A percentile compares a stretch with the other conserved stretches of the same genome.
phyloP scores from a whole-genome alignment of 2,888 invertebrate species.

The Ophion ellenae region DNA sequence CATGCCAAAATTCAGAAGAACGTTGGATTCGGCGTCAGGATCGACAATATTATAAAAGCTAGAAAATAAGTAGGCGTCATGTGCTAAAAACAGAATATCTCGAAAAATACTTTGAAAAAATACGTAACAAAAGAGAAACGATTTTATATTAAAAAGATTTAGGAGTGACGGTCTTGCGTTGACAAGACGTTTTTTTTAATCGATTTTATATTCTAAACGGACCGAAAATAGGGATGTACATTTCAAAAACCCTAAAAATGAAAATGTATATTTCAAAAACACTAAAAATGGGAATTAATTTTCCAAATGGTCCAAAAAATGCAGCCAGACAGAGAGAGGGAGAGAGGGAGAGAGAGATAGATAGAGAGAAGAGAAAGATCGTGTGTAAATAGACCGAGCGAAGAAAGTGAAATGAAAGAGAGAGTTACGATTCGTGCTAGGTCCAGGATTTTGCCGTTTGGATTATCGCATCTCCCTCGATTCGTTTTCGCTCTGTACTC shows the following conservation, averaged over 20 bases:
- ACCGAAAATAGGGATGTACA: too few species aligned
- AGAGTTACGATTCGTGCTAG: neutral
- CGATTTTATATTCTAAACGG: too few species aligned
- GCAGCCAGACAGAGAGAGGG: conserved; percentile 1
- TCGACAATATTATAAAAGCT: too few species aligned
- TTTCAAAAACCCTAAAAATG: too few species aligned
- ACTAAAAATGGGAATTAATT: too few species aligned
- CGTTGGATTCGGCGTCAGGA: too few species aligned
- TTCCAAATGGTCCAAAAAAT: neutral
- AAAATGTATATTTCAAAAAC: too few species aligned
- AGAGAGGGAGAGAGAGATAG: conserved; percentile 1
- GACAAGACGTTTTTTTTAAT: too few species aligned
- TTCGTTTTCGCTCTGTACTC: conserved; percentile 5
- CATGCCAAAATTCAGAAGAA: too few species aligned
- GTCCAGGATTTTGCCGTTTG: conserved; percentile 14
- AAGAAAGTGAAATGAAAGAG: conserved; percentile 22
- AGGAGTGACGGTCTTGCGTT: too few species aligned
- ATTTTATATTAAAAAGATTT: too few species aligned
- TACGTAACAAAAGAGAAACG: neutral
- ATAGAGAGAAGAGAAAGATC: conserved; percentile 28
- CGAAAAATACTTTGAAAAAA: neutral
- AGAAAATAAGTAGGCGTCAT: too few species aligned
- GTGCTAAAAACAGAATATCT: neutral
- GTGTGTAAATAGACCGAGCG: neutral
- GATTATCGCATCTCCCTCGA: neutral